Conservation (phyloP, 92 coral and sea anemone genomes). For the Virgularia gustaviana region DNA sequence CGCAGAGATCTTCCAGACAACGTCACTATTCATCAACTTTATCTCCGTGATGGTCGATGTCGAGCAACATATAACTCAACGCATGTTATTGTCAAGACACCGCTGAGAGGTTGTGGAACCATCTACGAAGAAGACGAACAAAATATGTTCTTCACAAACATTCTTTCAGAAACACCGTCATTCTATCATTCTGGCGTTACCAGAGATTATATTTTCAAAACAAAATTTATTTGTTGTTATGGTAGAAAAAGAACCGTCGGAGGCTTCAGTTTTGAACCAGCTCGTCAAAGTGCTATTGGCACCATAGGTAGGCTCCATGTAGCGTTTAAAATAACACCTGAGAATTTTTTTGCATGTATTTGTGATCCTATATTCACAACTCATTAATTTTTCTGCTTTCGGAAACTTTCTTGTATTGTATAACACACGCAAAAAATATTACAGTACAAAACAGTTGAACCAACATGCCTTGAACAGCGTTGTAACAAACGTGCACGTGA, state of each 20-base stretch:
- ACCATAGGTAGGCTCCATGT: not conserved
- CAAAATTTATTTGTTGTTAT: conserved; percentile 19
- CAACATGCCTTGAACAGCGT: no score
- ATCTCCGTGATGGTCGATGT: not conserved
- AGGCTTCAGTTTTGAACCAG: conserved; percentile 28
- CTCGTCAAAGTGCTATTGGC: conserved; percentile 1
- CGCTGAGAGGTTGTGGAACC: conserved; percentile 63
- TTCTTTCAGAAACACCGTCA: not conserved
- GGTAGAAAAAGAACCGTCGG: conserved; percentile 23
- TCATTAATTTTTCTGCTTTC: no score
- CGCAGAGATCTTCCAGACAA: conserved; percentile 10
- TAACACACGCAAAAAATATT: no score
- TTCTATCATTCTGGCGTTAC: not conserved
- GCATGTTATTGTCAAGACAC: conserved; percentile 45
- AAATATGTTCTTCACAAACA: conserved; percentile 46
- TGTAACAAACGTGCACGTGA: no score
- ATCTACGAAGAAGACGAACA: conserved; percentile 31
- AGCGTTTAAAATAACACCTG: not conserved
- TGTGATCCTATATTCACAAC: not conserved
- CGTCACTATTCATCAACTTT: not conserved
- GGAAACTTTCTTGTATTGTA: no score
- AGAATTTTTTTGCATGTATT: not conserved
- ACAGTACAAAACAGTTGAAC: no score
- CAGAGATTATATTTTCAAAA: conserved; percentile 10
- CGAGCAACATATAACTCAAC: conserved; percentile 41